phyloP scores from a whole-genome alignment of 2,888 invertebrate genomes.

The Aphidoletes aphidimyza region DNA sequence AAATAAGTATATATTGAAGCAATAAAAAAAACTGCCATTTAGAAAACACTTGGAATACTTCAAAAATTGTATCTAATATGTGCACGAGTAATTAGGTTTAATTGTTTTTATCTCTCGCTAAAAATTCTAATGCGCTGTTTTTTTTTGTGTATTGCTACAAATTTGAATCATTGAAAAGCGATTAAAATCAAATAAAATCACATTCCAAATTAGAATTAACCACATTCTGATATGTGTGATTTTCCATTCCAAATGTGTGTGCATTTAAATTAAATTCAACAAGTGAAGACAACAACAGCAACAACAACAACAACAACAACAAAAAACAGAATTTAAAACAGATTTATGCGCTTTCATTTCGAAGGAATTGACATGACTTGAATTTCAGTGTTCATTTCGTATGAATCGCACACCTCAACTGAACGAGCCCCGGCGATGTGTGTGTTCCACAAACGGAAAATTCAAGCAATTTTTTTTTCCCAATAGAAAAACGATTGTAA shows the following conservation, averaged over 20 bases:
- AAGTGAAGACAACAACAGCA: not conserved
- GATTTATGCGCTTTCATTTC: conserved; percentile 18
- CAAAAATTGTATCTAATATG: conserved; percentile 41
- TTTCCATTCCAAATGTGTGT: conserved; percentile 1
- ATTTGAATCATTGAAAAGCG: conserved; percentile 33
- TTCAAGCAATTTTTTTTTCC: conserved; percentile 10
- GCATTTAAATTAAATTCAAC: not conserved
- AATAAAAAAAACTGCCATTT: not conserved
- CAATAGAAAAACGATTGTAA: not conserved
- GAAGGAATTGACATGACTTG: not conserved
- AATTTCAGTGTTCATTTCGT: not conserved
- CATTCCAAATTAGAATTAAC: conserved; percentile 52
- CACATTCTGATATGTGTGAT: conserved; percentile 12
- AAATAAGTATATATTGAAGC: not conserved
- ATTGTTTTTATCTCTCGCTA: not conserved
- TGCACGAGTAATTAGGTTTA: not conserved
- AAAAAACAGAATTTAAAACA: not conserved
- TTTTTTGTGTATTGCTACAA: not conserved
- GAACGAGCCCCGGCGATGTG: too few species aligned
- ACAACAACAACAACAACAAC: not conserved
- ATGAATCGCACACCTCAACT: not conserved
- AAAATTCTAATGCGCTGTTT: not conserved
- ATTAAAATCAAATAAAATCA: conserved; percentile 49
- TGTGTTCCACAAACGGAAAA: conserved; percentile 29
- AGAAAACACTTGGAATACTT: not conserved